These are phyloP conservation scores for Trachops cirrhosus DNA, from an alignment of 2,797 vertebrate species.

Conservation along the genomic window DNA sequence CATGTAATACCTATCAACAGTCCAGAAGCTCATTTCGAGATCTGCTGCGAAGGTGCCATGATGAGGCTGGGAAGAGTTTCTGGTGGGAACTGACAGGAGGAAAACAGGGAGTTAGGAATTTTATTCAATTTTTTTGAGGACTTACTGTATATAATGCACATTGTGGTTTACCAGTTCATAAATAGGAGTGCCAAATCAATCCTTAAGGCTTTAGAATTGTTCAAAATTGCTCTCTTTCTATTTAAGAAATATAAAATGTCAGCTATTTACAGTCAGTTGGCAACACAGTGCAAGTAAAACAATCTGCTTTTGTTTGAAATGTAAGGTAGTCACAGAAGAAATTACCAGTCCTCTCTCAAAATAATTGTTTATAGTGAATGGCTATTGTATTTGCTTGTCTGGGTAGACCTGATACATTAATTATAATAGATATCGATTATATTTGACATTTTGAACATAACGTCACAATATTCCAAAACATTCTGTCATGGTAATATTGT, in stretches of 20 bases:
- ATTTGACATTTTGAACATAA: not conserved
- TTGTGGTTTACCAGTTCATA: not conserved
- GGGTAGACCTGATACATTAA: not conserved
- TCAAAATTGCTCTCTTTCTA: not conserved
- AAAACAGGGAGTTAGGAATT: not conserved
- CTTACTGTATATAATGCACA: not conserved
- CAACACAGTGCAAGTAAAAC: not conserved
- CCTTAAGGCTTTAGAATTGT: not conserved
- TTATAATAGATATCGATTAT: not conserved
- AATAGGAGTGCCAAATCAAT: not conserved
- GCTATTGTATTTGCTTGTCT: not conserved
- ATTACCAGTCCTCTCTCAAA: not conserved
- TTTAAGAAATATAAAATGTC: not conserved
- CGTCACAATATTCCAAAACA: constrained; percentile 17
- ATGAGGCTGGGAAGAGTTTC: not conserved
- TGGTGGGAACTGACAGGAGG: not conserved
- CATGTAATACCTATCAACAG: not conserved
- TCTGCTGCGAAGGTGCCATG: not conserved
- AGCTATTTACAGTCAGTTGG: not conserved
- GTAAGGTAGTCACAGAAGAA: not conserved
- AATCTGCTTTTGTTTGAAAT: not conserved
- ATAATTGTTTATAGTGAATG: not conserved
- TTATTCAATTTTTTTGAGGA: not conserved
- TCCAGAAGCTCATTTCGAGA: not conserved
- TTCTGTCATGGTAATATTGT: not conserved